Base-by-base conservation (phyloP, 2,797 vertebrate species). In the Argyrosomus regius region DNA sequence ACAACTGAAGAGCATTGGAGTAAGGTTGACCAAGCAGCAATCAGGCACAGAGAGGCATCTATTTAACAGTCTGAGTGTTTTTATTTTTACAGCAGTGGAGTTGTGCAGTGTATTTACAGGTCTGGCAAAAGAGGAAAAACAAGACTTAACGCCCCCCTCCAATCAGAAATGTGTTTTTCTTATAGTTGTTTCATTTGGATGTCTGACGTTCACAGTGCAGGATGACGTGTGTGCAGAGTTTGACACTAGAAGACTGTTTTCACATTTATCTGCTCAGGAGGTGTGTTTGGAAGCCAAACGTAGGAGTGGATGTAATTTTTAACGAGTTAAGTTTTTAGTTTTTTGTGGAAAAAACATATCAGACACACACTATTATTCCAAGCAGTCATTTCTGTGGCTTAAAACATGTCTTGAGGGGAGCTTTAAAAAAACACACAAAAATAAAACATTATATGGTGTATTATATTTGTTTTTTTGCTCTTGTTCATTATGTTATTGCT, bases 1-100 rank as follows among this genome's bases (percentile, higher is more conserved):
- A 80, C 81, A 82, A 64, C 53, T 63, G 52, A 82, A 54, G 35
- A 62, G 72, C 69, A 59, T 43, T 63, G 59, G 58, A 77, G 48
- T 66, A 64, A 84, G 83, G 78, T 77, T 88, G 83, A 88, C 60
- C 72, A 80, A 84, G 82, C 76, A 80, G 88, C 86, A 91, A 85
- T 82, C 84, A 91, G 75, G 50, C 81, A 76, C 64, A 59, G 54
- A 84, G 64, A 68, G 49, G 17, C 46, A 62, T 68, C 75, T 60
- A 53, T 87, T 89, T 72, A 80, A 77, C 49, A 12, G 64, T 64
- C 57, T 68, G 62, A 84, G 81, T 78, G 83, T 78, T 78, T 84
- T 83, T 85, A 80, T 79, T 82, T 84, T 82, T 79, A 83, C 17
- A 50, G 68, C 22, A 61, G 63, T 49, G 41, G n/a, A 64, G 22